Conservation (phyloP, 2,888 invertebrate species). For the Alcis repandata region DNA sequence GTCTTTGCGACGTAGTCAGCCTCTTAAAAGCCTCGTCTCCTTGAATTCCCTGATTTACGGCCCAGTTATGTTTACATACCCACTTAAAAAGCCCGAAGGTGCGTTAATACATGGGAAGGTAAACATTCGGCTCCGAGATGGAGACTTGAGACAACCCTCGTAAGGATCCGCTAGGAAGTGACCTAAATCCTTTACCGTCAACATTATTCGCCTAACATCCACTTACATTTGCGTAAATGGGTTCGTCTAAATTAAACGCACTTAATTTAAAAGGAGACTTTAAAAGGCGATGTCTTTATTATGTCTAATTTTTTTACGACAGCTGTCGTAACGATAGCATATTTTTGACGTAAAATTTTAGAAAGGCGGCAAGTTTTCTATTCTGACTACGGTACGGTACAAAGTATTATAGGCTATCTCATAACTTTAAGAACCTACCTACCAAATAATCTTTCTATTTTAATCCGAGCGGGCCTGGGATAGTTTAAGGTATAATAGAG, state of each 20-base stretch:
- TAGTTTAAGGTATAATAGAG: no score
- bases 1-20: conserved; percentile 19
- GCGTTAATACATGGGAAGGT: conserved; percentile 53
- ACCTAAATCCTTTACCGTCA: conserved; percentile 65
- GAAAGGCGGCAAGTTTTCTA: no score
- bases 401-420: no score
- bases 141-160: conserved; percentile 59
- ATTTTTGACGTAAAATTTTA: not conserved
- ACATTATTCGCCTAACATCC: conserved; percentile 57
- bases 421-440: no score
- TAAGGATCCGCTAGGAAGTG: conserved; percentile 62
- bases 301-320: conserved; percentile 14
- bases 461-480: no score
- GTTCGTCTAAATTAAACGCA: conserved; percentile 37
- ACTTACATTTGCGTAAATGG: conserved; percentile 39
- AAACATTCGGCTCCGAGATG: conserved; percentile 59
- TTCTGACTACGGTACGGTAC: no score
- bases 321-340: not conserved
- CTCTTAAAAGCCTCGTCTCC: conserved; percentile 35
- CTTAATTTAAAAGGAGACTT: conserved; percentile 25
- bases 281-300: conserved; percentile 5
- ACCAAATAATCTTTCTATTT: no score
- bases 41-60: conserved; percentile 44
- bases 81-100: conserved; percentile 49
- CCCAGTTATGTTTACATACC: conserved; percentile 46